Conservation (phyloP, 2,113 vertebrate genomes). For the Paradoxurus hermaphroditus region DNA sequence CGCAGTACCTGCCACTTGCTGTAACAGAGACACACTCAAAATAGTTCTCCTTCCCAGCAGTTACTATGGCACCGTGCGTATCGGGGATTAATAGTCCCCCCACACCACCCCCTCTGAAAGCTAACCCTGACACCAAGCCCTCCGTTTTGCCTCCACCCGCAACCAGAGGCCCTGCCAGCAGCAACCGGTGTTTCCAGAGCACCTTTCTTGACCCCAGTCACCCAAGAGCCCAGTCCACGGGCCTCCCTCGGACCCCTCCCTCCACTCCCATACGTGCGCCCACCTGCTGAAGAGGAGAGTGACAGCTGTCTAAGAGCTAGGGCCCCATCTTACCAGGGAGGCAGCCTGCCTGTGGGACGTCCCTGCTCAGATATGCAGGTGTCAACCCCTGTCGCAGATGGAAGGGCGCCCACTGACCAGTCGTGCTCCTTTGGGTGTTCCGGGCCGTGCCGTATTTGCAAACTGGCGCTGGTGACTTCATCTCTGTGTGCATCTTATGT, state of each 20-base stretch:
- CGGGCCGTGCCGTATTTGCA: accelerated
- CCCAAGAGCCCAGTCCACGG: too few relatives aligned
- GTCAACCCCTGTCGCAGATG: background rate
- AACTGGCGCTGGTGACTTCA: accelerated
- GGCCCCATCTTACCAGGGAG: background rate
- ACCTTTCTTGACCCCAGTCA: background rate
- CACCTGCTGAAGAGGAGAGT: background rate
- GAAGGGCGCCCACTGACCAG: accelerated
- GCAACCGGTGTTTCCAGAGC: background rate
- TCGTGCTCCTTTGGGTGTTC: accelerated
- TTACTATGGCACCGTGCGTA: constrained; percentile 1
- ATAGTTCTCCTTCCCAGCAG: constrained; percentile 37
- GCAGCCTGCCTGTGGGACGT: background rate
- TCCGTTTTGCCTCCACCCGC: background rate
- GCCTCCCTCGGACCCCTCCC: background rate
- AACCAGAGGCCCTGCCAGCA: background rate
- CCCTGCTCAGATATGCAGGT: background rate
- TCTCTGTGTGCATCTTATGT: background rate
- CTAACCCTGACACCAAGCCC: background rate
- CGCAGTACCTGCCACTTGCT: background rate
- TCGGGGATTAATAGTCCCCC: background rate
- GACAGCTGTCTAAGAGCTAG: background rate
- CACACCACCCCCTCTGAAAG: background rate
- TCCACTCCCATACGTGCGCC: accelerated
- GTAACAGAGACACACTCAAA: background rate